These are phyloP conservation scores for Paedocypris micromegethes DNA, from an alignment of 2,797 vertebrate genomes.

Conservation along the genomic window DNA sequence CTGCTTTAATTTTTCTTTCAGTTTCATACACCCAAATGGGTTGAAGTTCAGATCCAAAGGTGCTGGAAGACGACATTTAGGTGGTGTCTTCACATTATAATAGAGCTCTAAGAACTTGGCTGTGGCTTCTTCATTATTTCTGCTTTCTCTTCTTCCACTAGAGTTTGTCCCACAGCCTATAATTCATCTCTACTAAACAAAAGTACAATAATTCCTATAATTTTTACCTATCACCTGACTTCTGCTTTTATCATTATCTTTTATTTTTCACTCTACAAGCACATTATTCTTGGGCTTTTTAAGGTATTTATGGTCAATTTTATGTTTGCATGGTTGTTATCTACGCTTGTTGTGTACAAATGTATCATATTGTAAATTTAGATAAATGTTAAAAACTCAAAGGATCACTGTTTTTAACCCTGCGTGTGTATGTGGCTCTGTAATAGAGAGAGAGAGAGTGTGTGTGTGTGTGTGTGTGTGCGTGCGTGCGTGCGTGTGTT, in stretches of 20 bases:
- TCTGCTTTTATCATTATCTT: background rate
- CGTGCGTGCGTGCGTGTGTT: too few species aligned
- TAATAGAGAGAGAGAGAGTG: too few species aligned
- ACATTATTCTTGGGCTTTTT: conserved; percentile 11
- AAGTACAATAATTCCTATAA: conserved; percentile 7
- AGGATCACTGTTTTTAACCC: background rate
- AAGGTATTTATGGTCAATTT: conserved; percentile 18
- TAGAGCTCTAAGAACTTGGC: background rate
- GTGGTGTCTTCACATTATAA: conserved; percentile 7
- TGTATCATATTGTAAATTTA: conserved; percentile 44
- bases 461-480: too few species aligned
- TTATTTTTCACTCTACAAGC: background rate
- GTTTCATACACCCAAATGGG: conserved; percentile 48
- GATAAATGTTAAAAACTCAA: conserved; percentile 18
- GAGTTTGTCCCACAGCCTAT: background rate
- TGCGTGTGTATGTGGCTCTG: background rate
- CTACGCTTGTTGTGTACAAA: conserved; percentile 26
- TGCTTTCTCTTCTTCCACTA: background rate
- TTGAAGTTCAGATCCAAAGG: conserved; percentile 66
- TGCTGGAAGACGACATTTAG: conserved; percentile 68
- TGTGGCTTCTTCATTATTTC: background rate
- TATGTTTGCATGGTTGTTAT: conserved; percentile 22
- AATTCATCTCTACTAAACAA: background rate
- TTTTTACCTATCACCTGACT: background rate
- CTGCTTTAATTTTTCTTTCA: conserved; percentile 24